Percentiles rank a stretch among this genome's conserved stretches.
phyloP scores from a whole-genome alignment of 2,888 invertebrate genomes.

The Melanostoma scalare region DNA sequence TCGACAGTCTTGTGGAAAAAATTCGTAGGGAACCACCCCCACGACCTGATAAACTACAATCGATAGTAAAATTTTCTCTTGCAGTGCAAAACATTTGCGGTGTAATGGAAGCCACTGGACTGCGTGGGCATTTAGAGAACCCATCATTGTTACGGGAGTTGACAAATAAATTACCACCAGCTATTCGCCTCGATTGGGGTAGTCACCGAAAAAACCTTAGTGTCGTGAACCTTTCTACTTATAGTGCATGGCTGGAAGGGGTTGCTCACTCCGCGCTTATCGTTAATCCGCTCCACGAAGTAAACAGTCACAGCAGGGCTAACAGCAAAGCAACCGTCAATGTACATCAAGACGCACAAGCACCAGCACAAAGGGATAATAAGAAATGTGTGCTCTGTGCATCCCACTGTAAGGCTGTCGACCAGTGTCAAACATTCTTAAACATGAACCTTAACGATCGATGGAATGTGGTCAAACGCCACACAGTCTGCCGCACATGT shows the following conservation, averaged over 20 bases:
- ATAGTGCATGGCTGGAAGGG: conserved; percentile 20
- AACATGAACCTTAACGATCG: conserved; percentile 33
- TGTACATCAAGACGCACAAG: conserved; percentile 9
- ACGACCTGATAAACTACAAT: conserved; percentile 7
- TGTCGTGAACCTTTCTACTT: not conserved
- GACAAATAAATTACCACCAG: conserved; percentile 13
- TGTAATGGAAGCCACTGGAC: conserved; percentile 6
- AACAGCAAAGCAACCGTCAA: not conserved
- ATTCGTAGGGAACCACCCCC: conserved; percentile 12
- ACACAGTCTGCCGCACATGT: conserved; percentile 49
- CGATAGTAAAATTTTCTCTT: conserved; percentile 26
- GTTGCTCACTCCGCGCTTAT: conserved; percentile 10
- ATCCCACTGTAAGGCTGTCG: conserved; percentile 10
- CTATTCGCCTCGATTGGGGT: conserved; percentile 31
- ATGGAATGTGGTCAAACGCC: conserved; percentile 41
- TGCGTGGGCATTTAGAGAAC: conserved; percentile 7
- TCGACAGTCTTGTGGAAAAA: conserved; percentile 9
- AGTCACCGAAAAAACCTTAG: not conserved
- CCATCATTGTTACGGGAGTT: conserved; percentile 5
- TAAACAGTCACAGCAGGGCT: not conserved
- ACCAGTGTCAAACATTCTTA: conserved; percentile 11
- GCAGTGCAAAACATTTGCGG: conserved; percentile 26
- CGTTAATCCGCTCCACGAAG: not conserved
- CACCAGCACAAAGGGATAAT: not conserved
- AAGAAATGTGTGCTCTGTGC: conserved; percentile 2